Conservation (phyloP, 2,888 invertebrate genomes). For the Rosalia funebris region DNA sequence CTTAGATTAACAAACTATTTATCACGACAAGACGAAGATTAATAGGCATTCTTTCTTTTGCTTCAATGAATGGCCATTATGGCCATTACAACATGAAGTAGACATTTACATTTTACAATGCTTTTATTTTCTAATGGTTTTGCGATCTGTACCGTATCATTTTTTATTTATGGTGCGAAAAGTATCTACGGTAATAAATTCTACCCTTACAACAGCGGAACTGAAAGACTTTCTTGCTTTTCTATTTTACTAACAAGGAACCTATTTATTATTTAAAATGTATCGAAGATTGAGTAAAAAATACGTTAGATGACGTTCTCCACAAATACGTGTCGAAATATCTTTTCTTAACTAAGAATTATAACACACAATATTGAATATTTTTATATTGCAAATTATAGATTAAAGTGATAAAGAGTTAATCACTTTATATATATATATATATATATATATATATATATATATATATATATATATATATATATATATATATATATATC, state of each 20-base stretch:
- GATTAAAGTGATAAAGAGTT: too few species aligned
- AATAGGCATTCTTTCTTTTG: conserved; percentile 11
- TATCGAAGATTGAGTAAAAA: too few species aligned
- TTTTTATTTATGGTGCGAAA: background rate
- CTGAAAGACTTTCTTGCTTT: background rate
- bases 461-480: too few species aligned
- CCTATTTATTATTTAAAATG: too few species aligned
- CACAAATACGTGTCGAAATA: too few species aligned
- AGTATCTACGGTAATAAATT: background rate
- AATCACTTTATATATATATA: too few species aligned
- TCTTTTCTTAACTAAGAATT: too few species aligned
- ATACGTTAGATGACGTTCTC: too few species aligned
- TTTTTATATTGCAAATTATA: too few species aligned
- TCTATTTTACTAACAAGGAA: background rate
- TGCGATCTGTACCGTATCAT: background rate
- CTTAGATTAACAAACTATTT: conserved; percentile 11
- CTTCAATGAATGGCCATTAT: conserved; percentile 12
- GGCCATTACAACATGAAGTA: conserved; percentile 1
- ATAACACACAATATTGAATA: too few species aligned
- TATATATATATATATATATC: too few species aligned
- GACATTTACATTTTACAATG: background rate
- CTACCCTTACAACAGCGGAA: background rate
- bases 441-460: too few species aligned
- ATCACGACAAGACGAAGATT: conserved; percentile 18
- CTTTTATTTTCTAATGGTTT: background rate